These are phyloP conservation scores for Rhabdophis nuchalis DNA, from an alignment of 2,797 vertebrate genomes.

Conservation along the genomic window DNA sequence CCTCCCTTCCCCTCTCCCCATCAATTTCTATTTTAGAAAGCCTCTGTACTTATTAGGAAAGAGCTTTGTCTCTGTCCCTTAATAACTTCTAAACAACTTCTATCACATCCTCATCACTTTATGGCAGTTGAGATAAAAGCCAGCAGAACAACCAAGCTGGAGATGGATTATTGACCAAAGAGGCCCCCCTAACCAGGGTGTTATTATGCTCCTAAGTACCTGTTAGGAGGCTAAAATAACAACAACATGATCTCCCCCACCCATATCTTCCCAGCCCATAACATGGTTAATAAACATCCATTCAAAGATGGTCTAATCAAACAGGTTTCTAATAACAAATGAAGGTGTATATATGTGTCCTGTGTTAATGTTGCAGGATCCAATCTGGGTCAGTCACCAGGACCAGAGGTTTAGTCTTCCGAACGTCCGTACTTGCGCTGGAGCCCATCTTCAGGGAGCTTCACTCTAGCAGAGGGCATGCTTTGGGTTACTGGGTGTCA, in stretches of 20 bases:
- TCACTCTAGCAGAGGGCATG: neutral
- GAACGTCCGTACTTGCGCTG: neutral
- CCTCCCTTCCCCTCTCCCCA: neutral
- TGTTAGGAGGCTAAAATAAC: neutral
- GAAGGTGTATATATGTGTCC: neutral
- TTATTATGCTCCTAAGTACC: neutral
- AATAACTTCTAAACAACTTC: slow-evolving; percentile 5
- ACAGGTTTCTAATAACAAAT: neutral
- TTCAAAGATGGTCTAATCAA: neutral
- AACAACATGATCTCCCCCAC: neutral
- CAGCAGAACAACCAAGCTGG: accelerated
- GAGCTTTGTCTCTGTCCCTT: neutral
- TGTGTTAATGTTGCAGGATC: neutral
- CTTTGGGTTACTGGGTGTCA: neutral
- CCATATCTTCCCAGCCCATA: neutral
- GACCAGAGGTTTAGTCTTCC: neutral
- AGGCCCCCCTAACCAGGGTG: neutral
- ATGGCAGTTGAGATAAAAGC: neutral
- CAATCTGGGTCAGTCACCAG: neutral
- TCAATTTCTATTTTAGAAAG: neutral
- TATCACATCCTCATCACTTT: neutral
- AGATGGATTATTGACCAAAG: accelerated
- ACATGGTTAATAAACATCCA: neutral
- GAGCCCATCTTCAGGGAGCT: neutral
- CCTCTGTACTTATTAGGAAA: neutral